Base-by-base conservation (phyloP, 2,888 invertebrate genomes). In the Lycia hirtaria region DNA sequence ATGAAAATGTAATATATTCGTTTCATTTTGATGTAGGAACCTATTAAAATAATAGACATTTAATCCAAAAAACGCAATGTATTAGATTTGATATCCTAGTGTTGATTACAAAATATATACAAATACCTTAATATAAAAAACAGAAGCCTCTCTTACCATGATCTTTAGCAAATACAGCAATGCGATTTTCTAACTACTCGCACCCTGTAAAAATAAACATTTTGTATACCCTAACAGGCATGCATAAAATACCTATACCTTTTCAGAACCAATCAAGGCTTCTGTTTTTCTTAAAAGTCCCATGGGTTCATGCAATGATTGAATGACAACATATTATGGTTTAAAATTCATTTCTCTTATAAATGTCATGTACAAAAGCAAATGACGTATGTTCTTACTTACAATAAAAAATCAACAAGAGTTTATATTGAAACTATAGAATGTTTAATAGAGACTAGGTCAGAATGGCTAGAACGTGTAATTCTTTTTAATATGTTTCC, bases 181-280 rank as follows among this genome's bases (percentile, higher is more conserved):
- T 86, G 85, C 35, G 87, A 88, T 81, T 90, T 89, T 83, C 83
- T 88, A 84, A 87, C 79, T 80, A 88, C 77, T 63, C 88, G 85
- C 74, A 83, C 72, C 79, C 88, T 88, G 88, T 72, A 89, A 89
- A 72, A 76, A 77, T 60, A 78, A 78, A 71, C 57, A 65, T 57
- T 59, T 54, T 70, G 65, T 62, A 56, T 62, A 55, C 53, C 47
- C 50, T 24, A 51, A 56, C 14, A 9, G 22, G 15, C 56, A 47
- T 51, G 41, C 54, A 49, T 24, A 4, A 33, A 10, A 17, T 38
- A 20, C 19, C 3, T 22, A 26, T 19, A 20, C 2, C 5, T 30
- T 50, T 49, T 50, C 54, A 56, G 40, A 51, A 32, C 33, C 41
- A 59, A 41, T 10, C 47, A 52, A 80, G 79, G 79, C 81, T 82